A percentile compares a stretch with the other conserved stretches of the same genome.
Conservation (phyloP, 2,113 vertebrate species). For the Thalassoma bifasciatum region DNA sequence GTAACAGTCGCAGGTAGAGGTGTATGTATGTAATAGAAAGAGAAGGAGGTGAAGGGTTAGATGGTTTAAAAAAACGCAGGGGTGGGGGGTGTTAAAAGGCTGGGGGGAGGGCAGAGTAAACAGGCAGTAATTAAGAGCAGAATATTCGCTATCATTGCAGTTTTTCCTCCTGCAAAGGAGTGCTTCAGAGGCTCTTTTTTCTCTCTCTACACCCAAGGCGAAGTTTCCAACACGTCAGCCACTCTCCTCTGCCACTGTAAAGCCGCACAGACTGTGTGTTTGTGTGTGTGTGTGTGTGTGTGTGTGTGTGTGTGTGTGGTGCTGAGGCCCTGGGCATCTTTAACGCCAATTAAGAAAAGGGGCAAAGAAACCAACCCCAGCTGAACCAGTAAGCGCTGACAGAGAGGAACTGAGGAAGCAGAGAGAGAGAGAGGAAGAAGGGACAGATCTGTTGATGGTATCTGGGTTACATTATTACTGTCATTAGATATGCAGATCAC, state of each 20-base stretch:
- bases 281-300: too few species aligned
- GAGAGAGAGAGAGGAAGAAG: constrained; percentile 36
- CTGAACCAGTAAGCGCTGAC: constrained; percentile 68
- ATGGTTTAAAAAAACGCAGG: constrained; percentile 32
- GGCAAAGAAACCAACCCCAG: constrained; percentile 66
- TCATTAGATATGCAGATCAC: constrained; percentile 12
- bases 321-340: constrained; percentile 73
- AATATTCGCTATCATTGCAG: constrained; percentile 81
- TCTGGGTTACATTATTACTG: constrained; percentile 49
- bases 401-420: constrained; percentile 64
- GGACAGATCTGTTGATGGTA: constrained; percentile 45
- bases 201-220: constrained; percentile 51
- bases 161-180: constrained; percentile 75
- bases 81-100: constrained; percentile 44
- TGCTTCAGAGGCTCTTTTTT: constrained; percentile 71
- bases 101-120: constrained; percentile 76
- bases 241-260: constrained; percentile 63
- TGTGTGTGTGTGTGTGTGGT: constrained; percentile 27
- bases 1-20: constrained; percentile 46
- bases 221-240: constrained; percentile 72
- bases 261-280: constrained; percentile 43
- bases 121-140: constrained; percentile 82
- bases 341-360: constrained; percentile 82
- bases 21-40: constrained; percentile 1
- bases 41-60: constrained; percentile 37